These are phyloP conservation scores for Silurus aristotelis DNA, from an alignment of 2,797 vertebrate genomes.

Conservation along the genomic window DNA sequence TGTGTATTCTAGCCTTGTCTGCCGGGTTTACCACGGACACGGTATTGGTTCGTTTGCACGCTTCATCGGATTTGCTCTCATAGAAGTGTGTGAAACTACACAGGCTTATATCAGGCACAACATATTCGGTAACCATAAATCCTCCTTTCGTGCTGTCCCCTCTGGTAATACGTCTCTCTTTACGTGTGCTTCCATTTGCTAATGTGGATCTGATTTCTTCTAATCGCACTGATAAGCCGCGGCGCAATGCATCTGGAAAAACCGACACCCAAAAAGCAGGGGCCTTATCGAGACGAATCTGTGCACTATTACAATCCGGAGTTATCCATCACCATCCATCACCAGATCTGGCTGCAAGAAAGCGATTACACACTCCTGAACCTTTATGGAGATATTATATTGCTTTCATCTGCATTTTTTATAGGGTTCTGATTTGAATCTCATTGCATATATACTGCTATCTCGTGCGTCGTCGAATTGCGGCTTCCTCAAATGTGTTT, in stretches of 20 bases:
- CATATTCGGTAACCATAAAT: slow-evolving; percentile 51
- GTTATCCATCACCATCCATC: slow-evolving; percentile 79
- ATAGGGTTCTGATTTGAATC: slow-evolving; percentile 69
- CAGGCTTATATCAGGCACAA: slow-evolving; percentile 33
- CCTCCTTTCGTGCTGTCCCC: slow-evolving; percentile 51
- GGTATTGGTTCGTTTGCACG: slow-evolving; percentile 30
- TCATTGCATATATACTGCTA: slow-evolving; percentile 66
- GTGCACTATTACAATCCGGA: slow-evolving; percentile 69
- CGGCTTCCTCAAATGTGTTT: slow-evolving; percentile 37
- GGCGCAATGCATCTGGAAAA: slow-evolving; percentile 69
- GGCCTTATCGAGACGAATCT: slow-evolving; percentile 79
- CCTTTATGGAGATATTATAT: slow-evolving; percentile 83
- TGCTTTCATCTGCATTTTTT: slow-evolving; percentile 81
- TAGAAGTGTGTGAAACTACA: slow-evolving; percentile 34
- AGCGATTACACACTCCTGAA: slow-evolving; percentile 71
- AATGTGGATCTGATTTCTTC: slow-evolving; percentile 75
- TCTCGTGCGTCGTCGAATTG: slow-evolving; percentile 48
- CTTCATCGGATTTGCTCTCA: slow-evolving; percentile 35
- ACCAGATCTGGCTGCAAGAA: slow-evolving; percentile 76
- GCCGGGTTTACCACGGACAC: slow-evolving; percentile 15
- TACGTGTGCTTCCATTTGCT: slow-evolving; percentile 58
- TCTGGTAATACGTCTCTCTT: slow-evolving; percentile 55
- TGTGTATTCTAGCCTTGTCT: slow-evolving; percentile 22
- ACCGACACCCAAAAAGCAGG: slow-evolving; percentile 72
- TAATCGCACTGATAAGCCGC: slow-evolving; percentile 73